phyloP scores from a whole-genome alignment of 2,113 vertebrate species.

The Hydrochoerus hydrochaeris region DNA sequence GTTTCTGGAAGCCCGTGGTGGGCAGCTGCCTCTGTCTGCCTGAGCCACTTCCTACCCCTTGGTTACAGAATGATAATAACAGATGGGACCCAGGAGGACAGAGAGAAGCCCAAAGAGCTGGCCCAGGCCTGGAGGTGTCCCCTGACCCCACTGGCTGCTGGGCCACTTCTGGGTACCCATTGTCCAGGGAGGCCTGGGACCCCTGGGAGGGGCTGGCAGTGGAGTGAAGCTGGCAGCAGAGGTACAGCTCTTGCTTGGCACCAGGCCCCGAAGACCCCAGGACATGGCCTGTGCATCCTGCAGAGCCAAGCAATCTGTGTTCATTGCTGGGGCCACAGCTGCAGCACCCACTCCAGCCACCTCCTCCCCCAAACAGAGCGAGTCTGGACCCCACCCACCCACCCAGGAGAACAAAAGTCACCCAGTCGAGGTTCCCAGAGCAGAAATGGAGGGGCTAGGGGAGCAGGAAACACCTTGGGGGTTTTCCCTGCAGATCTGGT shows the following conservation, averaged over 20 bases:
- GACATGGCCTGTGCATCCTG: fast-evolving
- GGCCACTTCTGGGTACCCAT: fast-evolving
- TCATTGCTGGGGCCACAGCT: fast-evolving
- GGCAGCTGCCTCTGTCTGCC: fast-evolving
- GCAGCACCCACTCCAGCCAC: background rate
- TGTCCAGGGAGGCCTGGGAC: background rate
- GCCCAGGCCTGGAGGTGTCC: background rate
- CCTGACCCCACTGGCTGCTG: fast-evolving
- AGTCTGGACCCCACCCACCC: background rate
- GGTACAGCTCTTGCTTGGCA: fast-evolving
- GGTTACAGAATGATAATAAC: background rate
- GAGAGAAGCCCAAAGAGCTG: background rate
- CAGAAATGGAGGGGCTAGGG: background rate
- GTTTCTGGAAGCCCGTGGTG: background rate
- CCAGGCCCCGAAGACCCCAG: no score
- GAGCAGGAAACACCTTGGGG: background rate
- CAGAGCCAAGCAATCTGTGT: background rate
- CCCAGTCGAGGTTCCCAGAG: background rate
- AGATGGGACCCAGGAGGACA: background rate
- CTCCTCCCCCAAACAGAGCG: background rate
- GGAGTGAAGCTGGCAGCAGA: background rate
- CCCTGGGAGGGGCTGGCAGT: fast-evolving
- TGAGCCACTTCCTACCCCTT: background rate
- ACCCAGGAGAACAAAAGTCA: background rate
- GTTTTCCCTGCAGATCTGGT: background rate